Percentiles rank a stretch among this genome's conserved stretches.
Conservation (phyloP, 23 tunicate genomes). For the Corella eumyota region DNA sequence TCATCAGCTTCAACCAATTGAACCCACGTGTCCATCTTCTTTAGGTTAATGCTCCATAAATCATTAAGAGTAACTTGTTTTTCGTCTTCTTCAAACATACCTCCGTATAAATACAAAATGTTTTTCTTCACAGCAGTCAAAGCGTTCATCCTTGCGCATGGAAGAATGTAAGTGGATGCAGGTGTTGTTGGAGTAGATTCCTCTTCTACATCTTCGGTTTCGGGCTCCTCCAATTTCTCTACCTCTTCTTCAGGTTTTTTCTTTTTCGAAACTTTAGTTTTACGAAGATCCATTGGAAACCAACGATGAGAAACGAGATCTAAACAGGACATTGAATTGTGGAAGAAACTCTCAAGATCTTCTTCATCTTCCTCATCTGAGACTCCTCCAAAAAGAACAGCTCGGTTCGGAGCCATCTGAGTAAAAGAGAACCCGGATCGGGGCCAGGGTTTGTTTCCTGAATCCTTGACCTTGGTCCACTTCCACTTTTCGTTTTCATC, state of each 20-base stretch:
- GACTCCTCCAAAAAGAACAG: conserved; percentile 82
- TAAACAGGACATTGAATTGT: conserved; percentile 45
- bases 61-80: conserved; percentile 75
- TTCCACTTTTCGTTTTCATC: conserved; percentile 57
- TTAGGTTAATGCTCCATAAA: conserved; percentile 70
- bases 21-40: conserved; percentile 65
- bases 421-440: conserved; percentile 50
- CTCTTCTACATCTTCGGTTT: conserved; percentile 3
- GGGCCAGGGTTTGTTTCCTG: conserved; percentile 74
- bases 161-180: conserved; percentile 10
- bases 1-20: conserved; percentile 67
- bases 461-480: conserved; percentile 66
- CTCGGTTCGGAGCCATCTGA: conserved; percentile 46
- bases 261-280: conserved; percentile 11
- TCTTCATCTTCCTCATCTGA: conserved; percentile 88
- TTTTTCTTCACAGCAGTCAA: conserved; percentile 26
- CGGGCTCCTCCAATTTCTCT: too few relatives aligned
- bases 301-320: conserved; percentile 65
- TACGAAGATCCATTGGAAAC: conserved; percentile 65
- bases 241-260: conserved; percentile 5
- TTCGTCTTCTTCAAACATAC: conserved; percentile 60
- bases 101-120: conserved; percentile 62
- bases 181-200: not conserved
- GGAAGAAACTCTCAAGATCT: conserved; percentile 52
- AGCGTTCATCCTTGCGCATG: conserved; percentile 80